These are phyloP conservation scores for Synchiropus splendidus DNA, from an alignment of 2,113 vertebrate genomes.

Conservation along the genomic window DNA sequence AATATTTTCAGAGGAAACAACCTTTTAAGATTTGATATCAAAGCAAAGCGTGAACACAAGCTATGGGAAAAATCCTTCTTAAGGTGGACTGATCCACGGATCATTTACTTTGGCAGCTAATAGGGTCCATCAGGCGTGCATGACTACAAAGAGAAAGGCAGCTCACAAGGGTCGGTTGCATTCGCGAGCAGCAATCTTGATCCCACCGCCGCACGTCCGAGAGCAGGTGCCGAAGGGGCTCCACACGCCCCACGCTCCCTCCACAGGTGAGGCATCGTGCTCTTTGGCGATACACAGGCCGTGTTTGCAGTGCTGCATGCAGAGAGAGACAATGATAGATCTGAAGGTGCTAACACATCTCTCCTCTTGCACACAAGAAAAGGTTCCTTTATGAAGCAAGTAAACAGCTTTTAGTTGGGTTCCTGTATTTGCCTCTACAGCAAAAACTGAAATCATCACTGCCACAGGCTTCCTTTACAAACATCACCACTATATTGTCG, in stretches of 20 bases:
- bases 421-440: too few species aligned
- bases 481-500: too few species aligned
- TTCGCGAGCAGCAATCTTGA: slow-evolving; percentile 85
- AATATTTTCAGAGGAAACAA: slow-evolving; percentile 16
- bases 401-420: too few species aligned
- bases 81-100: slow-evolving; percentile 38
- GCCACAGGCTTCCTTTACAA: too few species aligned
- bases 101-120: slow-evolving; percentile 42
- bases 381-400: too few species aligned
- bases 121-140: slow-evolving; percentile 33
- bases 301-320: slow-evolving; percentile 84
- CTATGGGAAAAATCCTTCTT: slow-evolving; percentile 43
- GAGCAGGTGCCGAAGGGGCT: slow-evolving; percentile 92
- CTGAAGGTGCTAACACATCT: not conserved
- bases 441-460: too few species aligned
- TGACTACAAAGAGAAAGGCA: slow-evolving; percentile 38
- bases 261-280: slow-evolving; percentile 66
- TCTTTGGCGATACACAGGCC: slow-evolving; percentile 88
- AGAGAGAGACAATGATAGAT: not conserved
- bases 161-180: slow-evolving; percentile 95
- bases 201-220: slow-evolving; percentile 87
- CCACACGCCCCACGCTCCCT: slow-evolving; percentile 93
- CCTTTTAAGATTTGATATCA: slow-evolving; percentile 5
- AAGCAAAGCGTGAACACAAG: slow-evolving; percentile 23
- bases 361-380: too few species aligned